These are phyloP conservation scores for Apeltes quadracus DNA, from an alignment of 2,113 vertebrate genomes.

Conservation along the genomic window DNA sequence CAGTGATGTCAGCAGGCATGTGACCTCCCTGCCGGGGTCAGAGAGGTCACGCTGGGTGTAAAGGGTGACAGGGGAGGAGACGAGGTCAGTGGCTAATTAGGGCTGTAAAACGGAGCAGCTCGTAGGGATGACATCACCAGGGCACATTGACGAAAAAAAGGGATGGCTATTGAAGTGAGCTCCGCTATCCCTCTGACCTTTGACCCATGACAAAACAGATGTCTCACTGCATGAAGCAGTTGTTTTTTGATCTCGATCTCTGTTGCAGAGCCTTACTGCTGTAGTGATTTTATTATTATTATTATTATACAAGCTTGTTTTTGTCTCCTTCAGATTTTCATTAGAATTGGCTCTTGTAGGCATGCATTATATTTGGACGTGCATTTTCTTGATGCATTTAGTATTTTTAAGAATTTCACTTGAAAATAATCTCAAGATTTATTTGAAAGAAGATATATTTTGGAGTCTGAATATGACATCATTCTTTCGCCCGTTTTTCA, in stretches of 20 bases:
- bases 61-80: slow-evolving; percentile 58
- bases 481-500: no score
- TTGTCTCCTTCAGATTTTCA: background rate
- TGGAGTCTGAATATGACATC: background rate
- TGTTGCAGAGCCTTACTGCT: background rate
- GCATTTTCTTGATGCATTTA: background rate
- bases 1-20: slow-evolving; percentile 49
- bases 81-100: slow-evolving; percentile 73
- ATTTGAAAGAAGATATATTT: background rate
- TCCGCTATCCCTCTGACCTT: slow-evolving; percentile 48
- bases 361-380: background rate
- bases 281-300: background rate
- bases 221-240: slow-evolving; percentile 1
- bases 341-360: background rate
- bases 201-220: slow-evolving; percentile 47
- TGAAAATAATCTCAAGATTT: background rate
- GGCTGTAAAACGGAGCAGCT: slow-evolving; percentile 68
- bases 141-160: slow-evolving; percentile 47
- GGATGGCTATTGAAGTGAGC: slow-evolving; percentile 32
- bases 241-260: background rate
- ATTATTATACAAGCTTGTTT: background rate
- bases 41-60: slow-evolving; percentile 54
- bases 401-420: background rate
- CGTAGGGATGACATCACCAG: slow-evolving; percentile 65
- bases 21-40: slow-evolving; percentile 55